These are phyloP conservation scores for Brachyrhaphis roseni DNA, from an alignment of 2,797 vertebrate species.

Conservation along the genomic window DNA sequence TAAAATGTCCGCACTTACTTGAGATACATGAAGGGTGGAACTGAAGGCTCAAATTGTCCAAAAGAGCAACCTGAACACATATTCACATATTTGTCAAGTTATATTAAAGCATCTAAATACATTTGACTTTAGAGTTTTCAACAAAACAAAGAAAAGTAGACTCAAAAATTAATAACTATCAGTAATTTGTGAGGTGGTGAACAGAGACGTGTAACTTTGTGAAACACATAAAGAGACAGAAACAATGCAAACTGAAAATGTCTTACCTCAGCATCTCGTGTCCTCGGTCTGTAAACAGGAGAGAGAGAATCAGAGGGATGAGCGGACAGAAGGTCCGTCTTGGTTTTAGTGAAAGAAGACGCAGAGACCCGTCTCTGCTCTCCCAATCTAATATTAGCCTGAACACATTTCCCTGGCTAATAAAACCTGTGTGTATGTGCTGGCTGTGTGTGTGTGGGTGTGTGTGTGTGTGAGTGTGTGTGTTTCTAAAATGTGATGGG, in stretches of 20 bases:
- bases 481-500: background rate
- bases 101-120: background rate
- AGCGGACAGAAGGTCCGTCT: constrained; percentile 34
- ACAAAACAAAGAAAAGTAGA: background rate
- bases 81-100: background rate
- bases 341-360: constrained; percentile 65
- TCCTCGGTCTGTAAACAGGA: constrained; percentile 60
- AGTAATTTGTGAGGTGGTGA: background rate
- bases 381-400: constrained; percentile 86
- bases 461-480: constrained; percentile 22
- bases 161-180: background rate
- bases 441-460: constrained; percentile 26
- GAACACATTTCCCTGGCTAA: constrained; percentile 76
- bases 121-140: background rate
- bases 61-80: constrained; percentile 50
- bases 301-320: constrained; percentile 34
- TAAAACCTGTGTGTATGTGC: constrained; percentile 41
- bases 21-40: constrained; percentile 42
- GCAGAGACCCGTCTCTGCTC: constrained; percentile 62
- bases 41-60: constrained; percentile 54
- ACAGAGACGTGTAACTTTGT: constrained; percentile 1
- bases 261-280: constrained; percentile 70
- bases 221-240: constrained; percentile 7
- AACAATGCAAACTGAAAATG: constrained; percentile 11
- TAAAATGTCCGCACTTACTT: constrained; percentile 36